Base-by-base conservation (phyloP, 2,888 invertebrate genomes). In the Pyrrhosoma nymphula region DNA sequence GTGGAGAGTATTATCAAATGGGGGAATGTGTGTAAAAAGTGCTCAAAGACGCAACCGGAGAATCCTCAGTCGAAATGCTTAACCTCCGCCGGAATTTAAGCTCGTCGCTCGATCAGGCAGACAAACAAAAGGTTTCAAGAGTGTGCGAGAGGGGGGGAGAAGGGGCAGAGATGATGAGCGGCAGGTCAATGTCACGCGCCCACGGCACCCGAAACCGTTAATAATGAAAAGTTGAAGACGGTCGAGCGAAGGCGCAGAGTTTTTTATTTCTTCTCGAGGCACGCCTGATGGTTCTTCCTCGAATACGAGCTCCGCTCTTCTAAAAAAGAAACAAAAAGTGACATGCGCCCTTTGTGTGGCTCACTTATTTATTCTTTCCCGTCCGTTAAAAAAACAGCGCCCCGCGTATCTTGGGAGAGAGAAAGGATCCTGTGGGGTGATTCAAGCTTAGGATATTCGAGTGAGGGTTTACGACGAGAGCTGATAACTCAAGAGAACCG, bases 141-240 rank as follows among this genome's bases (percentile, higher is more conserved):
- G 82, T 69, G 69, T 4, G 82, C 10, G 82, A 82, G 82, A 82
- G 69, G 23, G 63, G 18, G 63, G 23, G n/a, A 20, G 18, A 23
- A 26, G 30, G 30, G 14, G 82, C 2, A 35, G 82, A 82, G 82
- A 82, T 35, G 82, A 82, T 1, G 12, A 60, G 60, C 1, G 12
- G 60, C 82, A 35, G 82, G 82, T 82, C 82, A 82, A 82, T 82
- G 82, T 82, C 82, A 82, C 82, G 30, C 35, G 82, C 82, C 82
- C 35, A 82, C 14, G 82, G 82, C 82, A 35, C 82, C 82, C 26
- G 82, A 82, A 82, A 18, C 82, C 82, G 82, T 82, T 82, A 82
- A 82, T 82, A 82, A 82, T 82, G 82, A 82, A 82, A 82, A 82
- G 30, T 82, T 82, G 30, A 82, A 82, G 82, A 82, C 69, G 35